These are phyloP conservation scores for Andrena camellia DNA, from an alignment of 2,888 invertebrate species.

Conservation along the genomic window DNA sequence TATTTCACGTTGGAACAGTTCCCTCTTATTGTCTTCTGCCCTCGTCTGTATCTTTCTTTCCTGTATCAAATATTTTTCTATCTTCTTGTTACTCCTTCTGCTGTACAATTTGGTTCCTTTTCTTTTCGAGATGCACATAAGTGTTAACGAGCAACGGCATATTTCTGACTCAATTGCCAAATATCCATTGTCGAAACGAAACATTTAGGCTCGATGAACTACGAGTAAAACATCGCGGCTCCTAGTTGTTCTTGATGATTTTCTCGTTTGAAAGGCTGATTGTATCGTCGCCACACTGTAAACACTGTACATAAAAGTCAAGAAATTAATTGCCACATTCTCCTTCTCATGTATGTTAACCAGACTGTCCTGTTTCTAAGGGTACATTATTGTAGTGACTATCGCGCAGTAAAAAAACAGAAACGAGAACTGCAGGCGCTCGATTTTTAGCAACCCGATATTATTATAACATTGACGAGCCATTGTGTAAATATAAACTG, in stretches of 20 bases:
- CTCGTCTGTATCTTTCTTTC: not conserved
- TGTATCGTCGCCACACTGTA: constrained; percentile 68
- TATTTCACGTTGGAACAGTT: not conserved
- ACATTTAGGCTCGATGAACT: constrained; percentile 40
- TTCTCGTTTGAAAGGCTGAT: constrained; percentile 51
- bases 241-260: constrained; percentile 45
- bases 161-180: not conserved
- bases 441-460: constrained; percentile 54
- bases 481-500: constrained; percentile 84
- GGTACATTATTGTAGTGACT: constrained; percentile 55
- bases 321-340: constrained; percentile 56
- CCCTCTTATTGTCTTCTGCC: not conserved
- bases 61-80: not conserved
- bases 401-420: constrained; percentile 11
- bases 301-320: constrained; percentile 75
- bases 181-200: not conserved
- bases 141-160: too few species aligned
- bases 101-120: too few species aligned
- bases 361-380: constrained; percentile 56
- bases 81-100: not conserved
- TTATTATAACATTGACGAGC: constrained; percentile 62
- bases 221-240: constrained; percentile 40
- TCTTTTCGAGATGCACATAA: too few species aligned
- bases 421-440: constrained; percentile 19
- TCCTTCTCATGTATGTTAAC: constrained; percentile 70